Evolutionary conservation across 2,797 vertebrate species (phyloP).

Genomic region (Artibeus jamaicensis): DNA sequence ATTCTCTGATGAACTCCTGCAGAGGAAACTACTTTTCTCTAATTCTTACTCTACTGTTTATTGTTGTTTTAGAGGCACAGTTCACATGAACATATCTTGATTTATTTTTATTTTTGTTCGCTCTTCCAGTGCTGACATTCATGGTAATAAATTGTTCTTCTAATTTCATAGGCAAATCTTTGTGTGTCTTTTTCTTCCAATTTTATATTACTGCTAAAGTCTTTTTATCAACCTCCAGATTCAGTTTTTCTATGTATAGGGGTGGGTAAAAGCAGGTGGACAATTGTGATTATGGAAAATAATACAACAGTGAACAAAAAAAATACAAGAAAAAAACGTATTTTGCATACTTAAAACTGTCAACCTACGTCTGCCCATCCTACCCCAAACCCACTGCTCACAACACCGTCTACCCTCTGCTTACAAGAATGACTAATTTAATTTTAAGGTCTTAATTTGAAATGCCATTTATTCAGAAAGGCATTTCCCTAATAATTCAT

Average conservation of each 20-base stretch:
- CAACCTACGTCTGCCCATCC: background rate
- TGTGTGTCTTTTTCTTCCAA: background rate
- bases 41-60: background rate
- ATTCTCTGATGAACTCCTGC: background rate
- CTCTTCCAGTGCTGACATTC: background rate
- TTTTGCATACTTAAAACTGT: background rate
- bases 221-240: background rate
- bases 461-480: background rate
- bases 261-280: background rate
- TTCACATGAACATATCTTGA: background rate
- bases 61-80: background rate
- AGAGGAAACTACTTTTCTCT: background rate
- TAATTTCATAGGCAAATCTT: background rate
- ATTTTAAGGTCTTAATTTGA: background rate
- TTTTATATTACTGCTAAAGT: background rate
- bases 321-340: background rate
- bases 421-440: background rate
- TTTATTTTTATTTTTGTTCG: background rate
- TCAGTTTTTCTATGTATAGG: background rate
- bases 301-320: background rate
- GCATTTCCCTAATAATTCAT: background rate
- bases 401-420: background rate
- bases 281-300: background rate
- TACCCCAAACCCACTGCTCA: background rate
- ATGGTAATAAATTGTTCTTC: background rate